phyloP scores from a whole-genome alignment of 2,888 invertebrate genomes.

The Rhogogaster chlorosoma region DNA sequence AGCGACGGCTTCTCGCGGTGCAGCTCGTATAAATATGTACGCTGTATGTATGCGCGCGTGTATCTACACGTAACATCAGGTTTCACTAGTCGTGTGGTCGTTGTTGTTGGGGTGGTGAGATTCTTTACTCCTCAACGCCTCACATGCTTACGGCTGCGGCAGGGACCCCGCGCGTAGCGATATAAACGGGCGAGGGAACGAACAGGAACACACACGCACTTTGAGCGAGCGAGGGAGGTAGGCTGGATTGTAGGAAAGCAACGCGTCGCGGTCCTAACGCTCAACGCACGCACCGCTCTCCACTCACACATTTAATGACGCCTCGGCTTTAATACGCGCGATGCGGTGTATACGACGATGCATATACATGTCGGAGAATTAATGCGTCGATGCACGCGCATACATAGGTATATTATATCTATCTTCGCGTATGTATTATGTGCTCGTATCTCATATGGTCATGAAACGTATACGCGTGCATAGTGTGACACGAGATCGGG shows the following conservation, averaged over 20 bases:
- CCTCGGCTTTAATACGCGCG: not conserved
- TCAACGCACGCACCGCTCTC: not conserved
- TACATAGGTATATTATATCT: not conserved
- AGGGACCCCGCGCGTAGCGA: not conserved
- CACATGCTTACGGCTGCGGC: not conserved
- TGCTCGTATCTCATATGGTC: not conserved
- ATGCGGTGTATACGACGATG: not conserved
- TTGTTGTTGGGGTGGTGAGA: conserved; percentile 30
- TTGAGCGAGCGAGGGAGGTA: not conserved
- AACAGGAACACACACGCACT: conserved; percentile 12
- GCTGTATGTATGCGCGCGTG: not conserved
- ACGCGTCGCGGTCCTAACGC: not conserved
- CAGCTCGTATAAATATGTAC: not conserved
- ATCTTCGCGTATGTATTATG: not conserved
- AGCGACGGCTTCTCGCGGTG: not conserved
- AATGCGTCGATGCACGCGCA: not conserved
- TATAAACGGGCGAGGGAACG: not conserved
- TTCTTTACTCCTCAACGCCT: conserved; percentile 32
- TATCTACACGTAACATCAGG: conserved; percentile 6
- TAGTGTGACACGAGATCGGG: conserved; percentile 21
- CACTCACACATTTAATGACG: not conserved
- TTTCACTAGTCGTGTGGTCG: conserved; percentile 1
- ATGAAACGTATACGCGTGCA: not conserved
- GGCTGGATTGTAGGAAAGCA: not conserved
- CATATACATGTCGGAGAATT: not conserved